These are phyloP conservation scores for Trilocha varians DNA, from an alignment of 2,888 invertebrate genomes.

Conservation along the genomic window DNA sequence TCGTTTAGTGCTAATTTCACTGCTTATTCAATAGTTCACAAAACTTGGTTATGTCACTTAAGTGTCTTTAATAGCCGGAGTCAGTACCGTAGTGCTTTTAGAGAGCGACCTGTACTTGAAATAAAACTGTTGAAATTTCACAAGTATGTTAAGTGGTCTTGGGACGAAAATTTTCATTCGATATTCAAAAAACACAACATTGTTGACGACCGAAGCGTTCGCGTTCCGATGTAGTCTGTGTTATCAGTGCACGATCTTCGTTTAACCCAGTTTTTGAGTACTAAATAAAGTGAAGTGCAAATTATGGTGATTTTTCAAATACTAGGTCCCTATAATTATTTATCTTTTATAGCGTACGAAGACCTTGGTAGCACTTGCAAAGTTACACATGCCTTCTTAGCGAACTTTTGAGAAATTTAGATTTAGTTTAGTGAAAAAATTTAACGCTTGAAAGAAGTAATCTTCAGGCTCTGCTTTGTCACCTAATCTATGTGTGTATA, in stretches of 20 bases:
- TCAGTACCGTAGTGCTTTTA: too few relatives aligned
- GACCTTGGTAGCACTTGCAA: background rate
- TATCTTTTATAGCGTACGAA: constrained; percentile 5
- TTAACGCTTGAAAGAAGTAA: too few relatives aligned
- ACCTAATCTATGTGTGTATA: too few relatives aligned
- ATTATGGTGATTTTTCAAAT: constrained; percentile 11
- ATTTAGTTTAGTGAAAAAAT: too few relatives aligned
- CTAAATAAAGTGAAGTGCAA: constrained; percentile 22
- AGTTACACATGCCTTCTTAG: too few relatives aligned
- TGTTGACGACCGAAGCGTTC: background rate
- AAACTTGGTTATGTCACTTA: constrained; percentile 45
- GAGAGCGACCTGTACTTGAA: constrained; percentile 28
- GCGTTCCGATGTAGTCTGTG: constrained; percentile 9
- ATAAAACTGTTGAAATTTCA: constrained; percentile 26
- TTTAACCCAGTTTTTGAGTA: constrained; percentile 30
- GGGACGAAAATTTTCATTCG: too few relatives aligned
- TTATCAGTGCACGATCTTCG: constrained; percentile 28
- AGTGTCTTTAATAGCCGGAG: constrained; percentile 35
- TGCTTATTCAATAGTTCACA: constrained; percentile 27
- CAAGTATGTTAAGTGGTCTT: constrained; percentile 39
- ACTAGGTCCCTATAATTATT: constrained; percentile 12
- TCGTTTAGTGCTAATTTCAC: constrained; percentile 28
- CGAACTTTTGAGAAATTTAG: too few relatives aligned
- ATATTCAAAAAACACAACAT: too few relatives aligned
- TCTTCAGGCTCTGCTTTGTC: too few relatives aligned